Conservation (phyloP, 2,113 vertebrate species). For the Pelmatolapia mariae region DNA sequence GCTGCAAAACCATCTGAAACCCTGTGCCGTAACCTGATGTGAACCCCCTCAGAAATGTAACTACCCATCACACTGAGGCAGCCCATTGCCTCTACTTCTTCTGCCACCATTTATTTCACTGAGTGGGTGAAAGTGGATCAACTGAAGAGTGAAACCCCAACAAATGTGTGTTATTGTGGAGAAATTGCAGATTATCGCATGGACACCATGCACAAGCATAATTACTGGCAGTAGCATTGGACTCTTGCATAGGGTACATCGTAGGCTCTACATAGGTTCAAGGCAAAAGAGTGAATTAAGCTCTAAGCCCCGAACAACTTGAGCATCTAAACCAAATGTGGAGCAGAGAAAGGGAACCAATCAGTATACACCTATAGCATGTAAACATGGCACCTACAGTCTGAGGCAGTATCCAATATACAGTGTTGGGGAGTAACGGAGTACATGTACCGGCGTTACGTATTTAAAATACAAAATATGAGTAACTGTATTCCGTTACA, state of each 20-base stretch:
- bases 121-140: neutral
- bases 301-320: neutral
- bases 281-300: neutral
- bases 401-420: neutral
- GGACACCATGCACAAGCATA: neutral
- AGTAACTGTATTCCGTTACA: neutral
- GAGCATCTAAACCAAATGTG: neutral
- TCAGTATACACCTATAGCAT: neutral
- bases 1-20: neutral
- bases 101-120: neutral
- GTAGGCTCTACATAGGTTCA: neutral
- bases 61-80: neutral
- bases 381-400: neutral
- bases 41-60: neutral
- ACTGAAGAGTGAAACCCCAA: neutral
- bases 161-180: neutral
- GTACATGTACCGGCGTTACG: fast-evolving
- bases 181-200: neutral
- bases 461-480: neutral
- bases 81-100: neutral
- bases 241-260: neutral
- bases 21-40: neutral
- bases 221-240: neutral
- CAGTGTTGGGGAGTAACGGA: neutral
- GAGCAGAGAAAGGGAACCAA: neutral